Evolutionary conservation across 2,888 invertebrate species (phyloP).

Genomic region (Scaptomyza parva): DNA sequence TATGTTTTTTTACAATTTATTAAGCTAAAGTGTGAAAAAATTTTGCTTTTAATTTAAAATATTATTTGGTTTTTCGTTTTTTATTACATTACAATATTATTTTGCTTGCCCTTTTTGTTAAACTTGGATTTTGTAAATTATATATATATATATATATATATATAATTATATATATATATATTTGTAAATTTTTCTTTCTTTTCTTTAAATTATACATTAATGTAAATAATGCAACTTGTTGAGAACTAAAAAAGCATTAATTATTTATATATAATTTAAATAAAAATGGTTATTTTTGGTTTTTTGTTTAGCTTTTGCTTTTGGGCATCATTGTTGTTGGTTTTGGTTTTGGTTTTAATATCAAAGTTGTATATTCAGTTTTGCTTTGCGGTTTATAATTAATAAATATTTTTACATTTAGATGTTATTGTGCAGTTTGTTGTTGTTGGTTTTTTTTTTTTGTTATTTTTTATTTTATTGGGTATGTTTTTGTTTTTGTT

Average conservation of each 20-base stretch:
- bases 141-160: slow-evolving; percentile 59
- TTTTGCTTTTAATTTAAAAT: slow-evolving; percentile 83
- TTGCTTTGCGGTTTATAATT: slow-evolving; percentile 59
- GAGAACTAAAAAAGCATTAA: slow-evolving; percentile 84
- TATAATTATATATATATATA: slow-evolving; percentile 15
- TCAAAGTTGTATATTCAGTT: slow-evolving; percentile 67
- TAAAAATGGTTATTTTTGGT: slow-evolving; percentile 61
- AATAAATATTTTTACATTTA: slow-evolving; percentile 75
- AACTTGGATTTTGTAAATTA: slow-evolving; percentile 64
- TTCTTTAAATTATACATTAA: slow-evolving; percentile 73
- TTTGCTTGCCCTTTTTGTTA: slow-evolving; percentile 70
- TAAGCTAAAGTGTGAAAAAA: slow-evolving; percentile 85
- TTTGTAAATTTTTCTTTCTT: slow-evolving; percentile 42
- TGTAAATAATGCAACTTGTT: slow-evolving; percentile 82
- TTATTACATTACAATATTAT: slow-evolving; percentile 75
- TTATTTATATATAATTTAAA: slow-evolving; percentile 81
- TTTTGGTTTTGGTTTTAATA: slow-evolving; percentile 53
- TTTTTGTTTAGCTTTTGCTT: slow-evolving; percentile 47
- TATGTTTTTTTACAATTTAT: slow-evolving; percentile 84
- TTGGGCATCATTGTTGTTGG: slow-evolving; percentile 48
- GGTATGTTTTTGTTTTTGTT: slow-evolving; percentile 53
- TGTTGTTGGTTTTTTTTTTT: slow-evolving; percentile 51
- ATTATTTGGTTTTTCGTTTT: slow-evolving; percentile 65
- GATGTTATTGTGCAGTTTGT: slow-evolving; percentile 82
- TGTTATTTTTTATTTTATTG: slow-evolving; percentile 25